Conservation (phyloP, 1,140 invertebrate species). For the Zaprionus ghesquierei region DNA sequence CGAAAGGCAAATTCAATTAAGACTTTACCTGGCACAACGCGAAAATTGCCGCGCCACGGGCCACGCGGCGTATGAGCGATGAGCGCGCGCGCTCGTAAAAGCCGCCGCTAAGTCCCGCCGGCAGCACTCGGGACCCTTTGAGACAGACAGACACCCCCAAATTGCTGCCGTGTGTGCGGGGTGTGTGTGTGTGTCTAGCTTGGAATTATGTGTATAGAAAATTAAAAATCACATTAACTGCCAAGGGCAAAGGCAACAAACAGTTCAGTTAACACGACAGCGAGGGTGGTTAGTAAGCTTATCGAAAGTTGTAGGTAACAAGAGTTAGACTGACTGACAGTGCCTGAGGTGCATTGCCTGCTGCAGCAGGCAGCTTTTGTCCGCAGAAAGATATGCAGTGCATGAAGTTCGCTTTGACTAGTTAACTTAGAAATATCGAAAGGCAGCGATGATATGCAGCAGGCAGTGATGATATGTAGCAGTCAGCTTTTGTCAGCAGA, state of each 20-base stretch:
- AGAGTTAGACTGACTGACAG: too few relatives aligned
- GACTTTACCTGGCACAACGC: slow-evolving; percentile 55
- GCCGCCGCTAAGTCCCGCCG: neutral
- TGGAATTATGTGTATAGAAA: slow-evolving; percentile 45
- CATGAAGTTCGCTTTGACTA: too few relatives aligned
- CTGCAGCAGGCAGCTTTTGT: neutral
- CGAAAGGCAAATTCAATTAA: slow-evolving; percentile 66
- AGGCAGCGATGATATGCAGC: too few relatives aligned
- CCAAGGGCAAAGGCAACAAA: slow-evolving; percentile 6
- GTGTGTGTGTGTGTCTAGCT: slow-evolving; percentile 2
- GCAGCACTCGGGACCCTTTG: slow-evolving; percentile 22
- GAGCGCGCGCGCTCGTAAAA: slow-evolving; percentile 40
- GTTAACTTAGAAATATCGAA: neutral
- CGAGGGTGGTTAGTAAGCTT: slow-evolving; percentile 6
- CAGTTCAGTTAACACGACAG: neutral
- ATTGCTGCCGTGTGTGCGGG: neutral
- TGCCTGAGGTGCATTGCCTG: neutral
- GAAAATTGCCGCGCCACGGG: slow-evolving; percentile 32
- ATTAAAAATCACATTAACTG: slow-evolving; percentile 69
- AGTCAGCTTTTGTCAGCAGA: neutral
- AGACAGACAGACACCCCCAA: slow-evolving; percentile 12
- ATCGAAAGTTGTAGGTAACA: too few relatives aligned
- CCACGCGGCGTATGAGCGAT: slow-evolving; percentile 64
- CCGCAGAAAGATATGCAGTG: neutral
- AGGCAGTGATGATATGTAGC: too few relatives aligned